Evolutionary conservation across 2,888 invertebrate species (phyloP).

Genomic region (Acronicta alni): DNA sequence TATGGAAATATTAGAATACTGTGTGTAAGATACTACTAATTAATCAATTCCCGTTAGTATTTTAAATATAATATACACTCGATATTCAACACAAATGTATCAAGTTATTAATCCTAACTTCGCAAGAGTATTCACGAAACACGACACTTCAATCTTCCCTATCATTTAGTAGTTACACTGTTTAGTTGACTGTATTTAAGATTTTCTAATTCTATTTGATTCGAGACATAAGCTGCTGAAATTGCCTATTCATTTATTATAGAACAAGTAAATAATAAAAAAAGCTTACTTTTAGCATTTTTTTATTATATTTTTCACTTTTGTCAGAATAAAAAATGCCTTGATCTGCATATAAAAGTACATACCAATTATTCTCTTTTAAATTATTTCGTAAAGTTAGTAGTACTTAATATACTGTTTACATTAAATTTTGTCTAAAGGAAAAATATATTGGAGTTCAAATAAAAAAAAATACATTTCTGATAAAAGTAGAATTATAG

Average conservation of each 20-base stretch:
- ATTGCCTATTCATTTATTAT: slow-evolving; percentile 14
- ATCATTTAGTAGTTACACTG: slow-evolving; percentile 39
- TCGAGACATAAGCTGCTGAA: slow-evolving; percentile 32
- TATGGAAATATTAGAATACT: too few relatives aligned
- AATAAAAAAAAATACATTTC: not conserved
- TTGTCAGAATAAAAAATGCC: slow-evolving; percentile 37
- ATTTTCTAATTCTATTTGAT: slow-evolving; percentile 28
- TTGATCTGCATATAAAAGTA: too few relatives aligned
- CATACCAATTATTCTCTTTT: too few relatives aligned
- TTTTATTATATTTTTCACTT: slow-evolving; percentile 27
- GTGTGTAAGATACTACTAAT: not conserved
- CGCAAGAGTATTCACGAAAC: slow-evolving; percentile 19
- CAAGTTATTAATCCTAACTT: not conserved
- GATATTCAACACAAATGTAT: not conserved
- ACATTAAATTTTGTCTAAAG: too few relatives aligned
- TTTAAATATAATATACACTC: not conserved
- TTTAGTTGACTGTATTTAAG: slow-evolving; percentile 31
- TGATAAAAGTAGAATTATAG: slow-evolving; percentile 41
- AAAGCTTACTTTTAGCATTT: slow-evolving; percentile 43
- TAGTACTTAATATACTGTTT: too few relatives aligned
- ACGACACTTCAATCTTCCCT: slow-evolving; percentile 23
- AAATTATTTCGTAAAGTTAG: too few relatives aligned
- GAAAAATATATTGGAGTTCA: not conserved
- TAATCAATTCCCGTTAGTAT: not conserved
- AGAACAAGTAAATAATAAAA: slow-evolving; percentile 7